Evolutionary conservation across 2,888 invertebrate genomes (phyloP), one percentile per base, ranked within the genome.

Genomic region (Aleiodes leptofemur): DNA sequence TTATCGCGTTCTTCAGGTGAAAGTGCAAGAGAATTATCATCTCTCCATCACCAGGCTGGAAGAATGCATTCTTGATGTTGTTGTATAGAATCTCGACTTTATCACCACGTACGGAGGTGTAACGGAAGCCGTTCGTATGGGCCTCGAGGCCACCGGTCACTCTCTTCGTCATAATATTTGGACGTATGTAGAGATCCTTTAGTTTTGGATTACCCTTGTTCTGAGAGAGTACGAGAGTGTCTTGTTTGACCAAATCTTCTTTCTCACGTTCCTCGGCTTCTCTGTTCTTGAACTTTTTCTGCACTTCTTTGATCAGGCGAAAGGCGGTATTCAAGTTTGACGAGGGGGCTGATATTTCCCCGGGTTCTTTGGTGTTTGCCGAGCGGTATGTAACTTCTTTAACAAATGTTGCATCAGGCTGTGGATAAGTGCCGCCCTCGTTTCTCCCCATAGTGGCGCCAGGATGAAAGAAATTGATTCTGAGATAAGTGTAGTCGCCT

Each of bases 1-100:
- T 96, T 79, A 99, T 99, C 38, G 99, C 98, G 89, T 99, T 97
- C 92, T 97, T 98, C 77, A 99, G 92, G 91, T 99, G 98, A 90
- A 99, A 99, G 92, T 99, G 99, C 76, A 99, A 91, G 34, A 99
- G 91, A 87, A 99, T 99, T 76, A 99, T 99, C 98, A 99, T 99
- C 91, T 99, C 99, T 78, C 98, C 97, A 88, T 99, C 99, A 87
- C 99, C 99, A 0, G 98, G 98, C 91, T 98, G 98, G 91, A 99
- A 99, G 92, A 99, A 98, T 8, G 99, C 98, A 89, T 99, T 98
- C 89, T 98, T 98, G 82, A 99, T 99, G 90, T 99, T 99, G 91
- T 99, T 99, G 90, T 99, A 99, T 71, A 99, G 91, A 84, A 99
- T 99, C 86, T 99, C 99, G 7, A 99, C 98, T 92, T 99, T 99